Base-by-base conservation (phyloP, 2,113 vertebrate species). In the Eulemur rufifrons region DNA sequence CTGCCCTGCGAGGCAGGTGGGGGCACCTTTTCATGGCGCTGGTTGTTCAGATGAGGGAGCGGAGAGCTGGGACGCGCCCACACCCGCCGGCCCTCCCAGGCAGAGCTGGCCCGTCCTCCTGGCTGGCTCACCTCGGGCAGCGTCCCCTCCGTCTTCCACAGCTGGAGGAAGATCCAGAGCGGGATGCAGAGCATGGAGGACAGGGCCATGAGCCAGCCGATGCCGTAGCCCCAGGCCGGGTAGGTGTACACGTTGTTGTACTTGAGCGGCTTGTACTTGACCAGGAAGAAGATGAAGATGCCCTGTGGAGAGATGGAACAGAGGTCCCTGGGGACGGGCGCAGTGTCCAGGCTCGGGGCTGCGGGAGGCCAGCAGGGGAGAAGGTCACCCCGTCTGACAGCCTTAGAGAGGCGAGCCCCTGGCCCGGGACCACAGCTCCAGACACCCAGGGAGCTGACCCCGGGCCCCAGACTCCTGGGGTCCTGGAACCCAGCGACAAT, bases 141-240 rank as follows among this genome's bases (percentile, higher is more conserved):
- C 1, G 99, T 99, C 81, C 99, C 99, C 85, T 99, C 99, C 45
- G 99, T 99, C 98, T 99, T 99, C 99, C 99, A 99, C 96, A 99
- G 92, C 98, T 99, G 99, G 97, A 99, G 97, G 97, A 99, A 98
- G 12, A 99, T 98, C 96, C 99, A 99, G 86, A 99, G 88, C 0
- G 99, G 99, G 96, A 99, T 99, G 95, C 99, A 99, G 71, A 99
- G 98, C 99, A 99, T 99, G 29, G 99, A 99, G 56, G 99, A 99
- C 88, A 99, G 98, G 0, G 99, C 99, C 99, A 99, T 99, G 98
- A 99, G 99, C 99, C 99, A 99, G n/a, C 99, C 99, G 3, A 99
- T 99, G 12, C 99, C 99, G 0, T 99, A 99, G 95, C 99, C 99
- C 99, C 99, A 99, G 98, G 99, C 98, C 0, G 99, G 99, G 95